Base-by-base conservation (phyloP, 2,797 vertebrate species). In the Pyrocephalus nanus region DNA sequence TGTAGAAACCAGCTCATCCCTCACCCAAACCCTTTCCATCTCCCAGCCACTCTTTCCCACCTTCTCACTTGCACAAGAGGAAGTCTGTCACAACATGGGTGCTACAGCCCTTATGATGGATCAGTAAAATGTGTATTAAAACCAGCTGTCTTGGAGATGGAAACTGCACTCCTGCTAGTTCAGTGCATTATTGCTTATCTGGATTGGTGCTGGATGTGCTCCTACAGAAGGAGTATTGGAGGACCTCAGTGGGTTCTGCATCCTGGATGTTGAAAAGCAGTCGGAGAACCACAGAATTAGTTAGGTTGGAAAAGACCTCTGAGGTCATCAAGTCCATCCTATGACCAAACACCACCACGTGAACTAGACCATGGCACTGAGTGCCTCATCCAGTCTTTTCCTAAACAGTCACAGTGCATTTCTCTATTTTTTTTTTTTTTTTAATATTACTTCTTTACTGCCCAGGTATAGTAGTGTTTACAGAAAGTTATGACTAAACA, bases 401-500 rank as follows among this genome's bases (percentile, higher is more conserved):
- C 70, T 48, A 13, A 50, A 4, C 12, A 45, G 5, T 11, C n/a
- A 11, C 2, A 5, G 32, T 22, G 7, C 2, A 1, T 26, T 30
- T 50, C 1, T 75, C 3, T 57, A 1, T 26, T 8, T 21, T 10
- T 62, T 60, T 14, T 40, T n/a, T 14, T 21, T 51, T 17, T 6
- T 5, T 15, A 40, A 38, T 32, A 75, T 75, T 50, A 10, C 6
- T 47, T 57, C 50, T 91, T 96, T 14, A 30, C 87, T 95, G 88
- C 65, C 36, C 54, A 4, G 4, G 32, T 50, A 54, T 30, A 40
- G 36, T 47, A 61, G 80, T 53, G 78, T 96, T 97, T 97, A 90
- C 72, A 95, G 90, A 95, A 97, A 91, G 96, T 91, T 96, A 74
- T 15, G 38, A 80, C 86, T 93, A 36, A 96, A 97, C 86, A 97